Evolutionary conservation across 2,113 vertebrate species (phyloP).

Genomic region (Pyrgilauda ruficollis): DNA sequence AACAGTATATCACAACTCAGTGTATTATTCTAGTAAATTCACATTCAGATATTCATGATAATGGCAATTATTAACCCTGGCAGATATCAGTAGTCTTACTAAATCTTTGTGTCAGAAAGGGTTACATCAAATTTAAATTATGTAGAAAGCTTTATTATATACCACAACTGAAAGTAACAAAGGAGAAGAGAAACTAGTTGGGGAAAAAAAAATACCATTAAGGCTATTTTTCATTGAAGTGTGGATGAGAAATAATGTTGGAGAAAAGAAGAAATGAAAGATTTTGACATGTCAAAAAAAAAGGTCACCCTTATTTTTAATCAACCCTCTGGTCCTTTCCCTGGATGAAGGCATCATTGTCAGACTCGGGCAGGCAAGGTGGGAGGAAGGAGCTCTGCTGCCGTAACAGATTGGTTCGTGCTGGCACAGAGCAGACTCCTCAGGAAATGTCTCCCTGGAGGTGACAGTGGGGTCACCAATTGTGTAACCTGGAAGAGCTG

Average conservation of each 20-base stretch:
- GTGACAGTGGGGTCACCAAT: background rate
- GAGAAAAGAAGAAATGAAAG: constrained; percentile 36
- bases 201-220: background rate
- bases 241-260: background rate
- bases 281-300: constrained; percentile 23
- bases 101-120: constrained; percentile 18
- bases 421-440: background rate
- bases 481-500: background rate
- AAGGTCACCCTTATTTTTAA: constrained; percentile 41
- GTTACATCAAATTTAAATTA: constrained; percentile 22
- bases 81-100: background rate
- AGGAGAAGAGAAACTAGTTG: background rate
- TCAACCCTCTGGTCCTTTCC: background rate
- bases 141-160: constrained; percentile 20
- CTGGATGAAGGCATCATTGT: background rate
- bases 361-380: background rate
- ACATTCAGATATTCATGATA: background rate
- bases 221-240: constrained; percentile 13
- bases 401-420: background rate
- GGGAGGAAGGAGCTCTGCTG: background rate
- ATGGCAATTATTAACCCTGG: background rate
- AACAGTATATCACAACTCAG: background rate
- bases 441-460: background rate
- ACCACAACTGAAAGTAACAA: background rate
- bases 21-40: background rate